phyloP scores from a whole-genome alignment of 2,888 invertebrate species.

The Tipula confusa region DNA sequence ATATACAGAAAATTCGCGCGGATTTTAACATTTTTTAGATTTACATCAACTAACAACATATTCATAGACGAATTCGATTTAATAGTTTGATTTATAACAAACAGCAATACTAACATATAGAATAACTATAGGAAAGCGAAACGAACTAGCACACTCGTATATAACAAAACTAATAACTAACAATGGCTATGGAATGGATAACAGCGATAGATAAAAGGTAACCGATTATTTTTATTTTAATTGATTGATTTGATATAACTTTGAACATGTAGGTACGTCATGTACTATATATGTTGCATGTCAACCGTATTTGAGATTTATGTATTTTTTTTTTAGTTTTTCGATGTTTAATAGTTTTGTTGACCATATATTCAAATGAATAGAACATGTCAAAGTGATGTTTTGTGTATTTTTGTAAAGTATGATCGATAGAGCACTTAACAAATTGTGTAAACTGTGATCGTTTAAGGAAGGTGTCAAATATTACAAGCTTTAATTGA shows the following conservation, averaged over 20 bases:
- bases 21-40: not conserved
- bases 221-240: not conserved
- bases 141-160: not conserved
- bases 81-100: not conserved
- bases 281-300: not conserved
- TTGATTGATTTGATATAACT: not conserved
- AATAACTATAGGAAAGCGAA: not conserved
- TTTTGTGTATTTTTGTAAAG: not conserved
- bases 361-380: not conserved
- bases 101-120: not conserved
- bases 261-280: not conserved
- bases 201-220: slow-evolving; percentile 28
- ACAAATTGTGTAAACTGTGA: too few species aligned
- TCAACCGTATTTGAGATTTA: not conserved
- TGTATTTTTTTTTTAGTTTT: not conserved
- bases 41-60: not conserved
- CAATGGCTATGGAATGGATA: slow-evolving; percentile 16
- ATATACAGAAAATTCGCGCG: too few species aligned
- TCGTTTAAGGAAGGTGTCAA: too few species aligned
- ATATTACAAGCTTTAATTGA: too few species aligned
- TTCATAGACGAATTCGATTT: not conserved
- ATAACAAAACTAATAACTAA: not conserved
- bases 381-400: not conserved
- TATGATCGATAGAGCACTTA: too few species aligned
- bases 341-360: not conserved